Evolutionary conservation across 2,888 invertebrate species (phyloP).

Genomic region (Scaptomyza cyrtandrae): DNA sequence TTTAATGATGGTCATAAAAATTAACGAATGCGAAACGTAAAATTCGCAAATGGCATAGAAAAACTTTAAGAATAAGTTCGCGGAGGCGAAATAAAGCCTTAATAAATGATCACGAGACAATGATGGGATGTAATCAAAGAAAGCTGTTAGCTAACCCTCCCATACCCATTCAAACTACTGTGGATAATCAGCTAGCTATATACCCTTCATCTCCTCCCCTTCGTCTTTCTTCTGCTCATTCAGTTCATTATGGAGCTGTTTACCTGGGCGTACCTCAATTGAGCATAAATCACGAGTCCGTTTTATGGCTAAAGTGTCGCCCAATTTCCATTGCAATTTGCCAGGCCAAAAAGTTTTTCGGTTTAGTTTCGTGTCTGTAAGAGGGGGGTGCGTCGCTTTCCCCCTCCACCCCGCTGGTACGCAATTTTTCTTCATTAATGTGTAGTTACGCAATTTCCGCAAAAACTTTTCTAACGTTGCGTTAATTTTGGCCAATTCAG

Average conservation of each 20-base stretch:
- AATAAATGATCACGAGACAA: slow-evolving; percentile 64
- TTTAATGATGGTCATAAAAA: slow-evolving; percentile 75
- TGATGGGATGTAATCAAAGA: slow-evolving; percentile 58
- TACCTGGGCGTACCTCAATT: slow-evolving; percentile 71
- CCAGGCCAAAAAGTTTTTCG: slow-evolving; percentile 42
- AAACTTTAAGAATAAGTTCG: slow-evolving; percentile 25
- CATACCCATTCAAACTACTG: slow-evolving; percentile 19
- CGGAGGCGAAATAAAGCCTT: slow-evolving; percentile 14
- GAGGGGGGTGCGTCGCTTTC: slow-evolving; percentile 2
- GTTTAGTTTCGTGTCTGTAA: slow-evolving; percentile 26
- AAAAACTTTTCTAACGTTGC: slow-evolving; percentile 67
- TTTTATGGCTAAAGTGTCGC: slow-evolving; percentile 77
- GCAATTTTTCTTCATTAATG: slow-evolving; percentile 79
- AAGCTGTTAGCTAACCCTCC: slow-evolving; percentile 30
- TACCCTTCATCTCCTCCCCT: neutral
- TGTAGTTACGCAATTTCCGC: slow-evolving; percentile 78
- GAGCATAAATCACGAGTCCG: slow-evolving; percentile 71
- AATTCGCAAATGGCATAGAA: slow-evolving; percentile 25
- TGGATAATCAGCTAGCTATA: slow-evolving; percentile 22
- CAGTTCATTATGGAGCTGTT: slow-evolving; percentile 74
- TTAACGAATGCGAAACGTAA: slow-evolving; percentile 47
- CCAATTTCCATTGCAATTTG: slow-evolving; percentile 67
- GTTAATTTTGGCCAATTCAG: slow-evolving; percentile 80
- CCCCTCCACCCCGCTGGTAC: slow-evolving; percentile 1
- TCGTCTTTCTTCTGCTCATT: slow-evolving; percentile 21